Base-by-base conservation (phyloP, 2,797 vertebrate species). In the Argyrosomus regius region DNA sequence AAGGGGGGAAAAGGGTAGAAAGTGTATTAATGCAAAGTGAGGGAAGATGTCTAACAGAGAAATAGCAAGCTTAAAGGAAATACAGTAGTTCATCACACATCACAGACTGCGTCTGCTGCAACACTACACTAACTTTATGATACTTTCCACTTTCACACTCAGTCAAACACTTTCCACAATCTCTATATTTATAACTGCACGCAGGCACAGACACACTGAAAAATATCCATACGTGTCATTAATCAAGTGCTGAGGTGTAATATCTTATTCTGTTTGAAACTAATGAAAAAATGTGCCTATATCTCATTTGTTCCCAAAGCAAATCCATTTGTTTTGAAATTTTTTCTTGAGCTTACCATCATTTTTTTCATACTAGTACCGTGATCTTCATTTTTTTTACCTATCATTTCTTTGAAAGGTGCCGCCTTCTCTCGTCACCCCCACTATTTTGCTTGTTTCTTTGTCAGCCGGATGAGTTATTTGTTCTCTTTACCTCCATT, bases 91-190 rank as follows among this genome's bases (percentile, higher is more conserved):
- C 53, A 45, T 74, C 85, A 64, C 77, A 82, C 81, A 74, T 68
- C 59, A 81, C 35, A 58, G 72, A 72, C 41, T 18, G 54, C 46
- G 0, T 69, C 85, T 73, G 65, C 61, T 67, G 78, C 58, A 73
- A 78, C 87, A 76, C 84, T 22, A 79, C 86, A 81, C 84, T 88
- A 82, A 85, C 80, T 84, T 86, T 77, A 80, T 82, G 80, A 90
- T 83, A 69, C 70, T 77, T 88, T 84, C 68, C 66, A 88, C 81
- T 91, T 91, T 90, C 84, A 89, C 80, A 82, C 81, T 77, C 81
- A 71, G 78, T 88, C 86, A 89, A 85, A 82, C 79, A 60, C 77
- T 84, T 73, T 60, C 58, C 65, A 45, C 50, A 26, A 35, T 77
- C 66, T 62, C 77, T 75, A 62, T 85, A 85, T 86, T 85, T 80